Conservation (phyloP, 2,113 vertebrate species). For the Turnix velox region DNA sequence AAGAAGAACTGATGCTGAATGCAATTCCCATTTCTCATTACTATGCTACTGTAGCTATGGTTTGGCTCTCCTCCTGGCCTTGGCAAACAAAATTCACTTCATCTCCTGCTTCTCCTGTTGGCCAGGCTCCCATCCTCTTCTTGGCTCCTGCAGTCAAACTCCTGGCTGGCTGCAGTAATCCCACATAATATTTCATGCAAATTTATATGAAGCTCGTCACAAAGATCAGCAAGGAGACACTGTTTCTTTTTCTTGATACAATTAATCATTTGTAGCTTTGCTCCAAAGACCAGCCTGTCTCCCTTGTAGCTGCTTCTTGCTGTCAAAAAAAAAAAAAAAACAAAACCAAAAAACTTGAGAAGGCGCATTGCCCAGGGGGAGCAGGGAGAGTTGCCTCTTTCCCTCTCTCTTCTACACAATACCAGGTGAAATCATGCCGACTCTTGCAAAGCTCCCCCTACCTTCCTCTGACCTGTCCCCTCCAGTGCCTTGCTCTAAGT, state of each 20-base stretch:
- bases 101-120: conserved; percentile 71
- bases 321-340: too few relatives aligned
- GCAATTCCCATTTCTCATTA: conserved; percentile 33
- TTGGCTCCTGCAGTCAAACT: conserved; percentile 59
- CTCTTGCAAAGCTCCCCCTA: not conserved
- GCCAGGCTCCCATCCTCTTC: conserved; percentile 52
- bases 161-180: conserved; percentile 68
- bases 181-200: conserved; percentile 75
- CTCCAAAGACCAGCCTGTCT: conserved; percentile 28
- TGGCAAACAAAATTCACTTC: conserved; percentile 58
- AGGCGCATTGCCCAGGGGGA: not conserved
- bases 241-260: conserved; percentile 72
- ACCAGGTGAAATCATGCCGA: not conserved
- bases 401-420: not conserved
- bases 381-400: not conserved
- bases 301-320: not conserved
- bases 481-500: not conserved
- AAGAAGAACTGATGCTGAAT: not conserved
- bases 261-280: conserved; percentile 68
- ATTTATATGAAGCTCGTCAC: conserved; percentile 70
- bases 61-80: conserved; percentile 62
- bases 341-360: conserved; percentile 11
- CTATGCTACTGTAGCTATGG: conserved; percentile 51
- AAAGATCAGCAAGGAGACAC: conserved; percentile 67
- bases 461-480: not conserved